These are phyloP conservation scores for Agapornis canus DNA, from an alignment of 2,797 vertebrate species.

Conservation along the genomic window DNA sequence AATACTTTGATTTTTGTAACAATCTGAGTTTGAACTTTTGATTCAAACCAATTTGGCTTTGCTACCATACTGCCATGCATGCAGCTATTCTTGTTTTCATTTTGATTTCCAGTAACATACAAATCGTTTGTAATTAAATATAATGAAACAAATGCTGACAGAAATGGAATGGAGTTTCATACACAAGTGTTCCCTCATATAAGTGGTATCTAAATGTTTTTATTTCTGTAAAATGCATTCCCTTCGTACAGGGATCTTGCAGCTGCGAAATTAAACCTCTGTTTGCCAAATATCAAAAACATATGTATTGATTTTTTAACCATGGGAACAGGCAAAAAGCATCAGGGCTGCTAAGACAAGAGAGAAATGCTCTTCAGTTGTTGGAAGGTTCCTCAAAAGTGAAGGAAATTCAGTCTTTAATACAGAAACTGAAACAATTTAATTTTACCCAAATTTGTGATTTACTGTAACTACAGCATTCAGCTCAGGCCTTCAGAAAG, in stretches of 20 bases:
- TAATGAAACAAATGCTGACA: slow-evolving; percentile 62
- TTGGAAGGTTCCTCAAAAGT: slow-evolving; percentile 64
- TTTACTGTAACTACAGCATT: slow-evolving; percentile 45
- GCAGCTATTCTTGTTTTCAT: slow-evolving; percentile 42
- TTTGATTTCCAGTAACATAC: slow-evolving; percentile 70
- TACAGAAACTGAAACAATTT: slow-evolving; percentile 56
- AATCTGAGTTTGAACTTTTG: slow-evolving; percentile 25
- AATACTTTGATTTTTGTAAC: neutral
- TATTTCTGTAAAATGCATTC: slow-evolving; percentile 71
- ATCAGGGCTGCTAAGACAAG: slow-evolving; percentile 52
- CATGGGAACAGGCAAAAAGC: slow-evolving; percentile 65
- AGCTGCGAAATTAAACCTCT: slow-evolving; percentile 79
- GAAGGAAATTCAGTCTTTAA: slow-evolving; percentile 61
- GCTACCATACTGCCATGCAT: neutral
- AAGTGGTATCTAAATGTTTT: slow-evolving; percentile 73
- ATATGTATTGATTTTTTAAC: slow-evolving; percentile 78
- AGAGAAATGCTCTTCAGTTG: slow-evolving; percentile 33
- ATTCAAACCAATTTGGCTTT: slow-evolving; percentile 44
- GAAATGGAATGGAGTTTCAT: slow-evolving; percentile 68
- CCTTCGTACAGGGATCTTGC: slow-evolving; percentile 62
- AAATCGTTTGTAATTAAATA: slow-evolving; percentile 71
- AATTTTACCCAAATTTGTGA: slow-evolving; percentile 37
- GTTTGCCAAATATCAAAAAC: slow-evolving; percentile 77
- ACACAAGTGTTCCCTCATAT: slow-evolving; percentile 52
- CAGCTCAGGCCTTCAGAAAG: slow-evolving; percentile 40